A percentile compares a stretch with the other conserved stretches of the same genome.
Conservation (phyloP, 1,140 invertebrate genomes). For the Andrena cerasifolii region DNA sequence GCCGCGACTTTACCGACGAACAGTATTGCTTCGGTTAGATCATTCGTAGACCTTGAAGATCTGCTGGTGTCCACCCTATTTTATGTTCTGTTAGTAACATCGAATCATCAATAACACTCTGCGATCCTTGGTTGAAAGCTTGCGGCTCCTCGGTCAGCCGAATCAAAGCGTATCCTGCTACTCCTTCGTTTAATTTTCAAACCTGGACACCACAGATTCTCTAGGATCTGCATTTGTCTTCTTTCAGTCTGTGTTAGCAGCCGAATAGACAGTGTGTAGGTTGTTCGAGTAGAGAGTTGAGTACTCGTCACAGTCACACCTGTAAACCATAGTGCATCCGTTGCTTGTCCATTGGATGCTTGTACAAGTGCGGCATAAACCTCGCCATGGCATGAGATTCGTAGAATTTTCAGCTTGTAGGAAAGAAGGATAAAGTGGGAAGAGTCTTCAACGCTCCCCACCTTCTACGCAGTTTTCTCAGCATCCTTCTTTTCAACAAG, state of each 20-base stretch:
- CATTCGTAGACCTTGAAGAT: slow-evolving; percentile 74
- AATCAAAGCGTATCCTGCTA: background rate
- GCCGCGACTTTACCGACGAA: slow-evolving; percentile 95
- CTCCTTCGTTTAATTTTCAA: background rate
- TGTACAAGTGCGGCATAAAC: slow-evolving; percentile 62
- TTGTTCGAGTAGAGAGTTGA: slow-evolving; percentile 75
- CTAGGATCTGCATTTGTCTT: slow-evolving; percentile 71
- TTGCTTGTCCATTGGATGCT: slow-evolving; percentile 70
- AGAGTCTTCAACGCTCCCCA: background rate
- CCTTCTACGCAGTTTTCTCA: background rate
- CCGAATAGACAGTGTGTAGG: slow-evolving; percentile 77
- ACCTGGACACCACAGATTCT: slow-evolving; percentile 72
- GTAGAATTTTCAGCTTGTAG: slow-evolving; percentile 26
- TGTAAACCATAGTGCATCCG: slow-evolving; percentile 76
- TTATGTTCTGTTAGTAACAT: too few species aligned
- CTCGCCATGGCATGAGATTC: slow-evolving; percentile 42
- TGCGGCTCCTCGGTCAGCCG: background rate
- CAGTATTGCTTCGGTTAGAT: slow-evolving; percentile 90
- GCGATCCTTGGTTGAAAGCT: too few species aligned
- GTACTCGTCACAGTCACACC: slow-evolving; percentile 61
- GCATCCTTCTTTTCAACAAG: slow-evolving; percentile 32
- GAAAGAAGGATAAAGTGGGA: background rate
- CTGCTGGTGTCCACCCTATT: slow-evolving; percentile 65
- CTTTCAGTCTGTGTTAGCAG: slow-evolving; percentile 78
- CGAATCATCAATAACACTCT: too few species aligned